These are phyloP conservation scores for Nebria salina DNA, from an alignment of 2,888 invertebrate genomes.

Conservation along the genomic window DNA sequence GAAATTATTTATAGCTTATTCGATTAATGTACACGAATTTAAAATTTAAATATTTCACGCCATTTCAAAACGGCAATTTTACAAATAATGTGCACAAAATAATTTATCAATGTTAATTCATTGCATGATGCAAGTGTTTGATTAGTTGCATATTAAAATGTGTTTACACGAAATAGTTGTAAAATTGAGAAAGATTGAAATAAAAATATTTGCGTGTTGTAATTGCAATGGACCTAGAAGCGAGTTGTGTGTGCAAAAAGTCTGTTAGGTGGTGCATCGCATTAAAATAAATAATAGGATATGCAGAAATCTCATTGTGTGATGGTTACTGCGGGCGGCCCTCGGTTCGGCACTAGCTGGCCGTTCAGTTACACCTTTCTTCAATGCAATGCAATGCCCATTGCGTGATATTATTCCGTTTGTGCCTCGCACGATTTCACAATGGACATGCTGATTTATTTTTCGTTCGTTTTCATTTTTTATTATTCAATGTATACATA, in stretches of 20 bases:
- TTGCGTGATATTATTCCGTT: slow-evolving; percentile 18
- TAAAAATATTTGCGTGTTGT: too few species aligned
- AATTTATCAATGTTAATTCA: too few species aligned
- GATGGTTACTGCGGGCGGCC: neutral
- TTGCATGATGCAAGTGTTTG: too few species aligned
- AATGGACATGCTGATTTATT: neutral
- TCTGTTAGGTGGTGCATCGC: neutral
- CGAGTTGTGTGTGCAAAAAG: neutral
- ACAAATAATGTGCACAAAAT: too few species aligned
- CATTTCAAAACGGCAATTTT: too few species aligned
- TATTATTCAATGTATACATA: neutral
- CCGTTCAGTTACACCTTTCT: slow-evolving; percentile 10
- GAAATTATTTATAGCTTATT: neutral
- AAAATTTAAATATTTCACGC: too few species aligned
- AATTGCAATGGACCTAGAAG: neutral
- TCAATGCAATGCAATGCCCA: slow-evolving; percentile 2
- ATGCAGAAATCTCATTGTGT: neutral
- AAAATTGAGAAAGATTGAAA: too few species aligned
- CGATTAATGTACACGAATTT: too few species aligned
- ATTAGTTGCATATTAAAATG: too few species aligned
- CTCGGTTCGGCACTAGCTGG: neutral
- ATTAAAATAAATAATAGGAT: slow-evolving; percentile 1
- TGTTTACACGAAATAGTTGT: too few species aligned
- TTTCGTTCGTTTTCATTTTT: neutral
- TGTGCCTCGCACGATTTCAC: slow-evolving; percentile 7